phyloP scores from a whole-genome alignment of 2,113 vertebrate genomes.

The Megaptera novaeangliae region DNA sequence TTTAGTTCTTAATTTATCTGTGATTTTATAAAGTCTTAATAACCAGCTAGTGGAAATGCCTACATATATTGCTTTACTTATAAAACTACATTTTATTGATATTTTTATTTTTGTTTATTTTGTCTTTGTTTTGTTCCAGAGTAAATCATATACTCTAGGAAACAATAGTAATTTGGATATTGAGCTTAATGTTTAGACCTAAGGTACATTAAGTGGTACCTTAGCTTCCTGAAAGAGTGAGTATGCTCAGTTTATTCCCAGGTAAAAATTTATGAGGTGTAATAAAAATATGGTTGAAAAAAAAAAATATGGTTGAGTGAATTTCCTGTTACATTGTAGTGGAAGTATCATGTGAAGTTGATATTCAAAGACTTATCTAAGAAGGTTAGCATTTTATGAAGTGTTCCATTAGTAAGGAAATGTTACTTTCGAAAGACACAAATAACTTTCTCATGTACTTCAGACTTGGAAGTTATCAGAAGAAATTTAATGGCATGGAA shows the following conservation, averaged over 20 bases:
- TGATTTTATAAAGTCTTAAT: not conserved
- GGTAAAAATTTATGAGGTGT: conserved; percentile 6
- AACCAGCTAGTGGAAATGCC: not conserved
- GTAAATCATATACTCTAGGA: not conserved
- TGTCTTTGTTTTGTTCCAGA: not conserved
- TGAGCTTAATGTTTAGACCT: not conserved
- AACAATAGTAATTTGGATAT: not conserved
- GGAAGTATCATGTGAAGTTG: conserved; percentile 3
- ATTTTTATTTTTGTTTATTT: not conserved
- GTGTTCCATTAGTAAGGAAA: conserved; percentile 22
- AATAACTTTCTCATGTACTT: conserved; percentile 34
- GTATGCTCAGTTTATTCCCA: not conserved
- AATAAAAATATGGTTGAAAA: conserved; percentile 8
- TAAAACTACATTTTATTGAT: not conserved
- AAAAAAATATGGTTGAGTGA: not conserved
- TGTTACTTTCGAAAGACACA: not conserved
- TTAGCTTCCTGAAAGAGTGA: not conserved
- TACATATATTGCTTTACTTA: not conserved
- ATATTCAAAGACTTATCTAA: not conserved
- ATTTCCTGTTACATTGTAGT: not conserved
- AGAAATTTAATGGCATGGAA: conserved; percentile 24
- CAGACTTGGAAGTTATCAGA: not conserved
- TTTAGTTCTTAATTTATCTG: not conserved
- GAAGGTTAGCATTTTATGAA: conserved; percentile 15
- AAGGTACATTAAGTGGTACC: not conserved